Base-by-base conservation (phyloP, 2,888 invertebrate genomes). In the Athalia rosae region DNA sequence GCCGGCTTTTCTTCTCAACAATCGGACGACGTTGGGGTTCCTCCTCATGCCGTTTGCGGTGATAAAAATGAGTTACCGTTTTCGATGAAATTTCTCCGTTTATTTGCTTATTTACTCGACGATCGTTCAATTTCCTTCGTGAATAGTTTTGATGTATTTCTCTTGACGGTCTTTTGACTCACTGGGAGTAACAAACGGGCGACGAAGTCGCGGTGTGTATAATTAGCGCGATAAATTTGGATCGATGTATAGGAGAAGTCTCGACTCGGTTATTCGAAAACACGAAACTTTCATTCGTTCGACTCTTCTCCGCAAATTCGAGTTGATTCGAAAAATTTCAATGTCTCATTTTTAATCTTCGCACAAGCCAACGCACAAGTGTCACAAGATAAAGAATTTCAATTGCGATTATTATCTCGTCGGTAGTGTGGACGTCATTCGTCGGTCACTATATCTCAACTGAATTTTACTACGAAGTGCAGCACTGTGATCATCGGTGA, bases 161-260 rank as follows among this genome's bases (percentile, higher is more conserved):
- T 62, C 11, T 62, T 2, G 5, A 11, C 62, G 43, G 28, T 28
- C 28, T 28, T 28, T 28, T 28, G 2, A 28, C 28, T 28, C 28
- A 28, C 28, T 28, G 28, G 56, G 59, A 48, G 66, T 79, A 61
- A 76, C 79, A 76, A 76, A 76, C 66, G 73, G 76, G 69, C 76
- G 58, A 58, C 53, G 53, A 53, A 28, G 67, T 53, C 67, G 50
- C 28, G 50, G 67, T 28, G 77, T 79, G 77, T 86, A 86, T 85
- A 86, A 86, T 86, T 86, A 86, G 86, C 84, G 79, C 84, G 71
- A 83, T 86, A 84, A 84, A 86, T 86, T 84, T 83, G 86, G 86
- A 85, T 81, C 83, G 81, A 82, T 81, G 81, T 81, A 78, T 79
- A 79, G 62, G 41, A 62, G 67, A 7, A 43, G 28, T 11, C 8